A percentile compares a stretch with the other conserved stretches of the same genome.
These are phyloP conservation scores for Cantharis rufa DNA, from an alignment of 2,888 invertebrate species.

Conservation along the genomic window DNA sequence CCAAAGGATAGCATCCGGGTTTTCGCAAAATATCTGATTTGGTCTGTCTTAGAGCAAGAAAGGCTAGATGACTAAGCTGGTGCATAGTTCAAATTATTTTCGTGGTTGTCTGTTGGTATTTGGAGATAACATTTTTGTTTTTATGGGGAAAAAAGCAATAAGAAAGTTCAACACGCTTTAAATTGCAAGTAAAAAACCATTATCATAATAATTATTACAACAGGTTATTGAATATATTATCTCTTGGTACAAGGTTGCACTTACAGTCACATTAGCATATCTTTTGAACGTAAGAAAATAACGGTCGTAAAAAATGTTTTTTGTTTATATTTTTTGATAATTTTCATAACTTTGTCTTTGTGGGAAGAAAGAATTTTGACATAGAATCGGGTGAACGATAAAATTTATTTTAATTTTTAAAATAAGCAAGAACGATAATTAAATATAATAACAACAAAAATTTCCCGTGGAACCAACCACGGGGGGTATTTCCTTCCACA, in stretches of 20 bases:
- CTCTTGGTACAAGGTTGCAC: slow-evolving; percentile 1
- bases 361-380: not conserved
- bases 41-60: too few species aligned
- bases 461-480: not conserved
- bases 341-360: not conserved
- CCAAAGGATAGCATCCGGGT: too few species aligned
- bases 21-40: too few species aligned
- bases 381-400: not conserved
- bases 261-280: not conserved
- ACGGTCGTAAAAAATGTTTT: not conserved
- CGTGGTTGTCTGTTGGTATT: not conserved
- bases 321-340: not conserved
- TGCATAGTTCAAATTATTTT: not conserved
- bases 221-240: not conserved
- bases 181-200: slow-evolving; percentile 1
- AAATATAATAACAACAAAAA: not conserved
- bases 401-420: not conserved
- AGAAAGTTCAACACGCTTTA: not conserved
- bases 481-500: not conserved
- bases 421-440: not conserved
- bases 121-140: not conserved
- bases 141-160: not conserved
- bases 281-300: not conserved
- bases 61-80: not conserved
- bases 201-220: slow-evolving; percentile 1